A percentile compares a stretch with the other conserved stretches of the same genome.
Conservation (phyloP, 37 sponge, comb jelly and placozoan species). For the Chondrosia reniformis region DNA sequence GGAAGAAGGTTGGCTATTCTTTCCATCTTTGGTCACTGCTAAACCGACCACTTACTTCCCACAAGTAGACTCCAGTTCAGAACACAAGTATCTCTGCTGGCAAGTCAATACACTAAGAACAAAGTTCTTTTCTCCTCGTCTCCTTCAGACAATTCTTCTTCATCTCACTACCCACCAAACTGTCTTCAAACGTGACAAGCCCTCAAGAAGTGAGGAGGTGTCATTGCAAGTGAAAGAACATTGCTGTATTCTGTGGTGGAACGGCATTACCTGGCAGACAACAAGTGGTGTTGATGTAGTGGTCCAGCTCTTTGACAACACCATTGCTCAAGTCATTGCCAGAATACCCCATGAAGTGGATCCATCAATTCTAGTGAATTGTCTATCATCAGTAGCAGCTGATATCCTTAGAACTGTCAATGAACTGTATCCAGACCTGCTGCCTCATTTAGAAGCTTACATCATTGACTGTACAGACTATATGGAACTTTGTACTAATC, state of each 20-base stretch:
- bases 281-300: constrained; percentile 7
- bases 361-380: background rate
- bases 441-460: background rate
- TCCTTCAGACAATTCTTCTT: constrained; percentile 3
- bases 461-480: background rate
- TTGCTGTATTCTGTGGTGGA: constrained; percentile 18
- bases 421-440: background rate
- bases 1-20: background rate
- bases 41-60: too few relatives aligned
- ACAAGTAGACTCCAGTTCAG: too few relatives aligned
- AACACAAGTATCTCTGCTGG: too few relatives aligned
- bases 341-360: too few relatives aligned
- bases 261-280: constrained; percentile 6
- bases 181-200: background rate
- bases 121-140: constrained; percentile 12
- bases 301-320: constrained; percentile 2
- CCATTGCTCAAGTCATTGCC: background rate
- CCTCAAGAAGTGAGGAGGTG: too few relatives aligned
- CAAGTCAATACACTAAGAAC: too few relatives aligned
- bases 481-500: background rate
- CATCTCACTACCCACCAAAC: background rate
- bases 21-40: background rate
- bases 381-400: background rate
- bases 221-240: background rate
- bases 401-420: background rate